Evolutionary conservation across 1,140 invertebrate genomes (phyloP).

Genomic region (Neotoxoptera formosana): DNA sequence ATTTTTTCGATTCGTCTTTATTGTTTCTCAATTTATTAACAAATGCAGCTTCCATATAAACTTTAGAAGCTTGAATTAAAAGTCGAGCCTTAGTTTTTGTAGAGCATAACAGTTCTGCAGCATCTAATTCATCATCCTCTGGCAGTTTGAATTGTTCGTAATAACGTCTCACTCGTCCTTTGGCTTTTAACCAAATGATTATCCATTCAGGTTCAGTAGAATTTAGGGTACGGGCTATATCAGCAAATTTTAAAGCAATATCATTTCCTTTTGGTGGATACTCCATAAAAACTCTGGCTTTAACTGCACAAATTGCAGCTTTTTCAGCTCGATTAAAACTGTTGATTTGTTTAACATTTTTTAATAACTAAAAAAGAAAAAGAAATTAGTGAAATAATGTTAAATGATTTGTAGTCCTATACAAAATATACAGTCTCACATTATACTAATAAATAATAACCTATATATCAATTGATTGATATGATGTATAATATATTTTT

Average conservation of each 20-base stretch:
- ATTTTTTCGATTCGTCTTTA: background rate
- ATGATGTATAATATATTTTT: background rate
- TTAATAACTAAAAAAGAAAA: conserved; percentile 14
- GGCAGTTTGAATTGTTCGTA: background rate
- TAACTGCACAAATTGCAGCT: conserved; percentile 12
- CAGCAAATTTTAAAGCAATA: conserved; percentile 18
- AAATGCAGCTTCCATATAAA: conserved; percentile 22
- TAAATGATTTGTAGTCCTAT: background rate
- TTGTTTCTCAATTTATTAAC: background rate
- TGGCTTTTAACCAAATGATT: conserved; percentile 50
- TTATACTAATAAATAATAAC: no score
- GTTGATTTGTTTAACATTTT: background rate
- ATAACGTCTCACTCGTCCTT: conserved; percentile 48
- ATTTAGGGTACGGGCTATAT: background rate
- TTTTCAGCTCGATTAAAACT: background rate
- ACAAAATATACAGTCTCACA: background rate
- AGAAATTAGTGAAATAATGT: background rate
- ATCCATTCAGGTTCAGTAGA: conserved; percentile 38
- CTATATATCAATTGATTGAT: background rate
- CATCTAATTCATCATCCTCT: background rate
- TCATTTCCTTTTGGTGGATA: conserved; percentile 45
- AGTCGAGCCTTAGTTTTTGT: background rate
- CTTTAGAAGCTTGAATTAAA: conserved; percentile 35
- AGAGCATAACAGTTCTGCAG: conserved; percentile 8
- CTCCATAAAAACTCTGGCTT: conserved; percentile 29